A percentile compares a stretch with the other conserved stretches of the same genome.
Conservation (phyloP, 2,113 vertebrate genomes). For the Indri indri region DNA sequence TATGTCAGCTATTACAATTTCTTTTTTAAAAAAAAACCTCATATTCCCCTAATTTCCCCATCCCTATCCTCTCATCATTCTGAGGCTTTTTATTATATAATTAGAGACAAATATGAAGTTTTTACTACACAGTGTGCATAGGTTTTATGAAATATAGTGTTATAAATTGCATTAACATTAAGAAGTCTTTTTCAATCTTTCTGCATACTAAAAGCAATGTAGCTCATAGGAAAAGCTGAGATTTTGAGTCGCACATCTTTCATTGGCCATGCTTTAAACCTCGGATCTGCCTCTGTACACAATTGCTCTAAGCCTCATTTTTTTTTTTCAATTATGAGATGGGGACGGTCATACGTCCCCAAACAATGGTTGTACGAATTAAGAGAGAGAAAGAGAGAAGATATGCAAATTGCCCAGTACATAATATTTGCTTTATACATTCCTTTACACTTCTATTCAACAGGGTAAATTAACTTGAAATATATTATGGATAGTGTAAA, state of each 20-base stretch:
- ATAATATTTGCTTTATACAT: neutral
- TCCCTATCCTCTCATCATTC: neutral
- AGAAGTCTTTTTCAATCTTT: neutral
- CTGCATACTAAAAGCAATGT: neutral
- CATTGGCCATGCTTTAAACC: neutral
- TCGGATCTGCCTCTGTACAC: neutral
- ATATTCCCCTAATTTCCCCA: neutral
- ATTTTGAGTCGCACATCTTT: neutral
- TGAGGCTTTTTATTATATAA: neutral
- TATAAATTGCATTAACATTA: neutral
- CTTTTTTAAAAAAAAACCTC: neutral
- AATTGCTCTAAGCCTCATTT: neutral
- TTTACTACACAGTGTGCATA: neutral
- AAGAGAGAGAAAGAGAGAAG: neutral
- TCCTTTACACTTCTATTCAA: neutral
- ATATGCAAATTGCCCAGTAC: neutral
- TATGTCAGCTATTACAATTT: neutral
- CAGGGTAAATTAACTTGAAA: neutral
- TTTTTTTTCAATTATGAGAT: neutral
- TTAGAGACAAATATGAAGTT: neutral
- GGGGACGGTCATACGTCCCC: neutral
- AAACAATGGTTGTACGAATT: neutral
- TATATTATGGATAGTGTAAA: neutral
- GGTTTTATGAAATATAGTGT: neutral
- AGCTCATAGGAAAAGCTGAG: neutral